Base-by-base conservation (phyloP, 2,113 vertebrate genomes). In the Cranoglanis bouderius region DNA sequence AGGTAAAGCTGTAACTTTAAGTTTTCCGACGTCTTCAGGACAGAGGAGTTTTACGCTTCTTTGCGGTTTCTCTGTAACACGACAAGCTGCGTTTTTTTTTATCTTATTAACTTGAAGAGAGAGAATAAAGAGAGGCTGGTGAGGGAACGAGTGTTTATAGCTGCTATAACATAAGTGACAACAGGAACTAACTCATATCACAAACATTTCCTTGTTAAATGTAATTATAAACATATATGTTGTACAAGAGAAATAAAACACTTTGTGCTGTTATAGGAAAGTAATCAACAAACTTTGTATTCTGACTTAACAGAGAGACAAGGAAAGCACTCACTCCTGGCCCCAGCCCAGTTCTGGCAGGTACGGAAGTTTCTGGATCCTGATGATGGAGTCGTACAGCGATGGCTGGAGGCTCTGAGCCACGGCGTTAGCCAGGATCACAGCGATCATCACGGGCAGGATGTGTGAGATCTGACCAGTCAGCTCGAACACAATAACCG, bases 391-490 rank as follows among this genome's bases (percentile, higher is more conserved):
- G 96, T 99, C 98, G 0, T 99, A 99, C 61, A 99, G 96, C 0
- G 98, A 99, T 1, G 98, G 98, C 91, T 99, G 98, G 32, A 99
- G 97, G 59, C 98, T 96, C 95, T 99, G 98, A 51, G 98, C 98
- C 61, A 99, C 98, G 0, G 98, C 97, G 0, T 99, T 99, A 92
- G 98, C 98, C 93, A 99, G 95, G 93, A 99, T 99, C 90, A 99
- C 98, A 0, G 98, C 98, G 0, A 99, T 99, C 98, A 99, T 99
- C 93, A 99, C 98, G 0, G 98, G 98, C 88, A 99, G 95, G 94
- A 99, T 99, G 94, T 99, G 98, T 0, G 98, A 99, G 88, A 99
- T 99, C 95, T 99, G 98, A 75, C 98, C 98, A 0, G 98, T 99
- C 94, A 99, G 95, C 95, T 99, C 98, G 0, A 99, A 99, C 90